Percentiles rank a stretch among this genome's conserved stretches.
Conservation (phyloP, 2,797 vertebrate species). For the Geotrypetes seraphini region DNA sequence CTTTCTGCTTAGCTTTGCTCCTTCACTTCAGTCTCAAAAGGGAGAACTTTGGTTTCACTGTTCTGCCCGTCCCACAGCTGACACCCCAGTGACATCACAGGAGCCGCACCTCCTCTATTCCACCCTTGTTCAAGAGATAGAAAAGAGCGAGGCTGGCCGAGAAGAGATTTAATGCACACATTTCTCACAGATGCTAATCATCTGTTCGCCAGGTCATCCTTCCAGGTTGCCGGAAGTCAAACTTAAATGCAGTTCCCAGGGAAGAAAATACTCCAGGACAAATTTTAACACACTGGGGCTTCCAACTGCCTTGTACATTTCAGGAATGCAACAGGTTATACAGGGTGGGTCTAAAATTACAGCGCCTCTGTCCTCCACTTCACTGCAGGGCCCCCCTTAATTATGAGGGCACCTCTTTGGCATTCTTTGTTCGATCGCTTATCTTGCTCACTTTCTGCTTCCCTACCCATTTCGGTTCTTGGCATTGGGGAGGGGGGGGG, state of each 20-base stretch:
- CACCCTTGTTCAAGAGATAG: conserved; percentile 3
- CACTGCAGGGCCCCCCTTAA: conserved; percentile 33
- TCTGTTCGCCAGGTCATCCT: too few relatives aligned
- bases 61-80: conserved; percentile 47
- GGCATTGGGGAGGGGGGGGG: too few relatives aligned
- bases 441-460: too few relatives aligned
- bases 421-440: too few relatives aligned
- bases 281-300: not conserved
- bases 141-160: accelerated
- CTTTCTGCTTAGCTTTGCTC: not conserved
- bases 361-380: conserved; percentile 26
- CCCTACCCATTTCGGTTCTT: too few relatives aligned
- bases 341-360: conserved; percentile 29
- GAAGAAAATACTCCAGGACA: too few relatives aligned
- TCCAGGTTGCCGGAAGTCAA: too few relatives aligned
- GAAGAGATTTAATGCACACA: not conserved
- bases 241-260: too few relatives aligned
- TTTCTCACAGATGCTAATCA: conserved; percentile 1
- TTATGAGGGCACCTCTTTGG: too few relatives aligned
- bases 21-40: conserved; percentile 38
- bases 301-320: conserved; percentile 26
- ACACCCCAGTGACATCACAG: conserved; percentile 65
- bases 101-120: conserved; percentile 26
- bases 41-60: conserved; percentile 69
- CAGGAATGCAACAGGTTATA: conserved; percentile 37